Evolutionary conservation across 2,797 vertebrate genomes (phyloP).

Genomic region (Cynopterus sphinx): DNA sequence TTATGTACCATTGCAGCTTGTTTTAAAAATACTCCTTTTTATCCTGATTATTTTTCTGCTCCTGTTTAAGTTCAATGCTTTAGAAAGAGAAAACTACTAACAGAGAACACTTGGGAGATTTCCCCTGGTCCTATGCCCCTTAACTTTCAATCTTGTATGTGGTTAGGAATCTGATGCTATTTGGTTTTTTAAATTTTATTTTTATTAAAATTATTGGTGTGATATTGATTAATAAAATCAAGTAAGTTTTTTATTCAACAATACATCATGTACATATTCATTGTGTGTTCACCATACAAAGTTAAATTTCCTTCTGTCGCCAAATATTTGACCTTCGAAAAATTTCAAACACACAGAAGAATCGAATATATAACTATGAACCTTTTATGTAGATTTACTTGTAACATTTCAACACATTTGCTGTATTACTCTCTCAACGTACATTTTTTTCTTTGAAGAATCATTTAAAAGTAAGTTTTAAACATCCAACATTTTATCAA

Average conservation of each 20-base stretch:
- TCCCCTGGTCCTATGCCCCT: neutral
- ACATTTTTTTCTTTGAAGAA: neutral
- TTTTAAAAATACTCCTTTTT: constrained; percentile 5
- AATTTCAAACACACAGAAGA: neutral
- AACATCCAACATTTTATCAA: constrained; percentile 14
- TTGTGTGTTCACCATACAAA: too few relatives aligned
- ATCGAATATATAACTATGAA: neutral
- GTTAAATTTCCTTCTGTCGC: too few relatives aligned
- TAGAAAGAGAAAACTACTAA: neutral
- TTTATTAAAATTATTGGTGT: neutral
- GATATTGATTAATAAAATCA: too few relatives aligned
- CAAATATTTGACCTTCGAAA: neutral
- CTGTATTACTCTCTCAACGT: neutral
- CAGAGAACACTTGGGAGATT: neutral
- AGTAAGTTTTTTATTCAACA: too few relatives aligned
- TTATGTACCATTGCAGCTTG: neutral
- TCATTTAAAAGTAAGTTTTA: constrained; percentile 21
- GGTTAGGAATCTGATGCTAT: neutral
- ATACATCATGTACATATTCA: too few relatives aligned
- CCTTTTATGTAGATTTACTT: neutral
- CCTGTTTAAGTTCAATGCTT: neutral
- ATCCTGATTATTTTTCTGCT: neutral
- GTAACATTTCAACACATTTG: neutral
- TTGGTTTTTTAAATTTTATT: neutral
- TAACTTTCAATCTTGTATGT: neutral